Evolutionary conservation across 2,113 vertebrate genomes (phyloP).

Genomic region (Hydropotes inermis): DNA sequence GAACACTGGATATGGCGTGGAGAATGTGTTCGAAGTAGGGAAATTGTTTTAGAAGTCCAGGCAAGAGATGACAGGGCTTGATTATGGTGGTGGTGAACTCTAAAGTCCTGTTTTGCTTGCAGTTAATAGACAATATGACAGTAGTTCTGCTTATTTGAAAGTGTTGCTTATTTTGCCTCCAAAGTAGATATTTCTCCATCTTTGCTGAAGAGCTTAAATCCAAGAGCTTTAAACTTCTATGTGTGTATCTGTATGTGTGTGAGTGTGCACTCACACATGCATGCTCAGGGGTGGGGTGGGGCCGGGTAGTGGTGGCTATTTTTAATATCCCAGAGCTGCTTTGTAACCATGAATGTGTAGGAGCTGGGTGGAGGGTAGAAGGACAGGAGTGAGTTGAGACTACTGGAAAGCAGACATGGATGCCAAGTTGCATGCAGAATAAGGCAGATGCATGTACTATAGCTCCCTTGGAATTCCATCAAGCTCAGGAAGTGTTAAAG

Average conservation of each 20-base stretch:
- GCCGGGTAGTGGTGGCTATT: background rate
- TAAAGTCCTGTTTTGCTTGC: conserved; percentile 6
- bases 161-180: conserved; percentile 4
- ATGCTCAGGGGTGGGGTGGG: background rate
- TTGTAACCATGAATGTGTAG: background rate
- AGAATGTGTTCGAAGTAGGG: background rate
- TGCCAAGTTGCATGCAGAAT: background rate
- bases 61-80: background rate
- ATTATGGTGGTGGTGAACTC: background rate
- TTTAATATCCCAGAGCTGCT: background rate
- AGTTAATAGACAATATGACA: background rate
- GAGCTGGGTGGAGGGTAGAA: background rate
- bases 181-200: background rate
- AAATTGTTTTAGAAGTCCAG: background rate
- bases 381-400: background rate
- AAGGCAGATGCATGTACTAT: background rate
- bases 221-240: background rate
- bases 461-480: background rate
- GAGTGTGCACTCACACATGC: background rate
- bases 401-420: background rate
- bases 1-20: background rate
- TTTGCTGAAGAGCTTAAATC: conserved; percentile 16
- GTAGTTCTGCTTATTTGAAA: conserved; percentile 1
- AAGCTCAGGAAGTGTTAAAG: background rate
- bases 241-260: background rate